Percentiles rank a stretch among this genome's conserved stretches.
These are phyloP conservation scores for Myopa tessellatipennis DNA, from an alignment of 2,888 invertebrate species.

Conservation along the genomic window DNA sequence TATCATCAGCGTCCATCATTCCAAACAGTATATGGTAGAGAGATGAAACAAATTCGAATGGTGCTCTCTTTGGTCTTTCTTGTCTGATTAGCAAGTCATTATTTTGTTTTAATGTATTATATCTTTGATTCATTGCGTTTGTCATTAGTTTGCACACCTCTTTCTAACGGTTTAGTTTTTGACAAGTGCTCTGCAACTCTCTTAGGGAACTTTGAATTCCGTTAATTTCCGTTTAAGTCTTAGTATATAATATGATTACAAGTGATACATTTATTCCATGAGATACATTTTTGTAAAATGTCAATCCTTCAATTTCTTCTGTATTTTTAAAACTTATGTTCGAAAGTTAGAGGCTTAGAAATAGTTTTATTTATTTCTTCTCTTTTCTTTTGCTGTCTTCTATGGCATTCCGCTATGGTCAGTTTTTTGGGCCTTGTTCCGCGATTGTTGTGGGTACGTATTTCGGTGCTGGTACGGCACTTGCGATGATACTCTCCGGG, in stretches of 20 bases:
- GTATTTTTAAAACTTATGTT: no score
- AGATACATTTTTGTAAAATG: no score
- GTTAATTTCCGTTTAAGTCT: background rate
- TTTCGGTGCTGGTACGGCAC: no score
- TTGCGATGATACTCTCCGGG: no score
- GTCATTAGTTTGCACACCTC: background rate
- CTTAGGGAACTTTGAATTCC: background rate
- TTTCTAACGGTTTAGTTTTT: background rate
- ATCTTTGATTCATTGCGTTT: constrained; percentile 4
- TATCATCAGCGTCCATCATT: constrained; percentile 31
- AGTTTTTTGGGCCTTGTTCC: no score
- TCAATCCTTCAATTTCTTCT: no score
- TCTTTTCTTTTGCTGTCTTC: no score
- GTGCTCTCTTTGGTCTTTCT: constrained; percentile 4
- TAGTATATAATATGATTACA: no score
- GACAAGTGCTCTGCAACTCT: background rate
- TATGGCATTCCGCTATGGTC: no score
- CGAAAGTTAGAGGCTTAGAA: no score
- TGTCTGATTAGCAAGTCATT: background rate
- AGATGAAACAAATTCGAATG: constrained; percentile 7
- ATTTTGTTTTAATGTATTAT: constrained; percentile 7
- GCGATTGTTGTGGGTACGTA: no score
- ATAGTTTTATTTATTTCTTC: background rate
- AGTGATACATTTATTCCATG: no score
- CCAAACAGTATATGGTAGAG: constrained; percentile 17